Percentiles rank a stretch among this genome's conserved stretches.
phyloP scores from a whole-genome alignment of 1,140 invertebrate genomes.

The Neodiprion lecontei region DNA sequence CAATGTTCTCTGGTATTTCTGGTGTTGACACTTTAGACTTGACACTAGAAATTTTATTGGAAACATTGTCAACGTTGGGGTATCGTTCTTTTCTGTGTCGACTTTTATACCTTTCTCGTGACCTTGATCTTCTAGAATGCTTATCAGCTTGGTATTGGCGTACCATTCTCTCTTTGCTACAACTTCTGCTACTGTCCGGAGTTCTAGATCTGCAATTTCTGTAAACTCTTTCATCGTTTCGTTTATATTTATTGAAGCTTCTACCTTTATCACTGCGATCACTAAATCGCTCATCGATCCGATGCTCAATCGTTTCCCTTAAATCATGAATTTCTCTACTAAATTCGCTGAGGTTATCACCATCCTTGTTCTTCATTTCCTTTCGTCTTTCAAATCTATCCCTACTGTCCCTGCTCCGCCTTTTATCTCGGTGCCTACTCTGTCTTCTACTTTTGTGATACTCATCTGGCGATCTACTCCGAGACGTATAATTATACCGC shows the following conservation, averaged over 20 bases:
- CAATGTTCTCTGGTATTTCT: neutral
- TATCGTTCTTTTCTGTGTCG: neutral
- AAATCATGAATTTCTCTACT: slow-evolving; percentile 2
- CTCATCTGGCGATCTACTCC: slow-evolving; percentile 20
- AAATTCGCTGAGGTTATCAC: slow-evolving; percentile 12
- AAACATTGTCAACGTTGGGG: neutral
- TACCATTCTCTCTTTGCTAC: neutral
- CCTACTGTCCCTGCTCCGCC: neutral
- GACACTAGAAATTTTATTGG: neutral
- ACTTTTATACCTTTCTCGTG: neutral
- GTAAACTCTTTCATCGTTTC: neutral
- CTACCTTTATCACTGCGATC: neutral
- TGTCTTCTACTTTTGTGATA: slow-evolving; percentile 19
- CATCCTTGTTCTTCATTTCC: slow-evolving; percentile 14
- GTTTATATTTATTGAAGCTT: neutral
- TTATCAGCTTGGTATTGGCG: neutral
- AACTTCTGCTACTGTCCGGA: neutral
- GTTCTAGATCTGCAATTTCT: slow-evolving; percentile 5
- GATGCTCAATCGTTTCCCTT: slow-evolving; percentile 1
- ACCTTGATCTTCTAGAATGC: neutral
- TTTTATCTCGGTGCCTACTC: slow-evolving; percentile 11
- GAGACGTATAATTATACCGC: slow-evolving; percentile 15
- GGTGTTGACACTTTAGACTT: neutral
- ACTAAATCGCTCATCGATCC: neutral
- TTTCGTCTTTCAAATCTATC: slow-evolving; percentile 13